Evolutionary conservation across 2,888 invertebrate species (phyloP).

Genomic region (Baronia brevicornis): DNA sequence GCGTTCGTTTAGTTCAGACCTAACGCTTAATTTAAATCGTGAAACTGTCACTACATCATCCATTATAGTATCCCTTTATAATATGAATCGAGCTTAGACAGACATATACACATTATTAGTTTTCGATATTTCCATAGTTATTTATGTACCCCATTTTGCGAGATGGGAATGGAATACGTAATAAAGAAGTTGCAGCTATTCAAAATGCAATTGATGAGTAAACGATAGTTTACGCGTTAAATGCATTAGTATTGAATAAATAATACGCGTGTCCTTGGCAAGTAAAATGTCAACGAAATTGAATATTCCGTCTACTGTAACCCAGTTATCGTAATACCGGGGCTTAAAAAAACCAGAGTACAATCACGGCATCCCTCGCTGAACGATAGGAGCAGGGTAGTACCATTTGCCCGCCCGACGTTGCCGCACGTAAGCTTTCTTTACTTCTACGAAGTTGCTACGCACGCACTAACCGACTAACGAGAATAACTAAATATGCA

Average conservation of each 20-base stretch:
- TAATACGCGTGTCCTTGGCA: conserved; percentile 61
- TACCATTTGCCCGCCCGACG: conserved; percentile 59
- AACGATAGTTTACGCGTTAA: conserved; percentile 28
- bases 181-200: too few species aligned
- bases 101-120: too few species aligned
- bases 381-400: conserved; percentile 28
- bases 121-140: too few species aligned
- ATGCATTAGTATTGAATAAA: conserved; percentile 42
- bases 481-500: neutral
- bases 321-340: conserved; percentile 65
- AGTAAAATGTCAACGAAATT: conserved; percentile 64
- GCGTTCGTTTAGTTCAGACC: too few species aligned
- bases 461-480: conserved; percentile 58
- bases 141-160: too few species aligned
- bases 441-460: conserved; percentile 42
- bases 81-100: too few species aligned
- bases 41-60: too few species aligned
- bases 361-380: conserved; percentile 39
- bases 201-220: too few species aligned
- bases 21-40: too few species aligned
- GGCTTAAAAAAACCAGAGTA: conserved; percentile 58
- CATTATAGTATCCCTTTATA: too few species aligned
- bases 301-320: conserved; percentile 66
- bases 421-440: conserved; percentile 64
- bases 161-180: too few species aligned